Conservation (phyloP, 2,797 vertebrate genomes). For the Enteromius mattozi region DNA sequence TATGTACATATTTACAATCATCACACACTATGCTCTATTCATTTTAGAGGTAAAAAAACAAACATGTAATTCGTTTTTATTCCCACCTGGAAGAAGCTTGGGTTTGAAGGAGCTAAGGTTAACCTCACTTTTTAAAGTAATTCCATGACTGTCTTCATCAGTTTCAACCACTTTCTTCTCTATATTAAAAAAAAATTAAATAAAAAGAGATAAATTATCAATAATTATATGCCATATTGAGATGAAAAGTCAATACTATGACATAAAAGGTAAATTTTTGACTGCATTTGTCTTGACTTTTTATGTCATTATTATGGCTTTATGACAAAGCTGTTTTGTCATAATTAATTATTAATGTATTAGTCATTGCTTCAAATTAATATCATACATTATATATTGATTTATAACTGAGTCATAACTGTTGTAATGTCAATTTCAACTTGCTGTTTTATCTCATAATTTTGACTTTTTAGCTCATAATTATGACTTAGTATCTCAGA, state of each 20-base stretch:
- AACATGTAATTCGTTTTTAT: background rate
- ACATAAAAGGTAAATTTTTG: background rate
- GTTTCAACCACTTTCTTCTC: constrained; percentile 46
- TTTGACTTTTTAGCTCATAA: background rate
- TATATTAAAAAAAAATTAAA: constrained; percentile 29
- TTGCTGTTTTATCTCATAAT: too few relatives aligned
- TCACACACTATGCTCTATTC: too few relatives aligned
- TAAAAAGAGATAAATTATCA: background rate
- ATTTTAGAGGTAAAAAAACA: background rate
- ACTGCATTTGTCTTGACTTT: background rate
- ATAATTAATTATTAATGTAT: background rate
- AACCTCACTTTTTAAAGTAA: background rate
- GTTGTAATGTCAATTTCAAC: too few relatives aligned
- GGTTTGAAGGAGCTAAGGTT: constrained; percentile 20
- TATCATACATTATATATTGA: background rate
- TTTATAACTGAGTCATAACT: too few relatives aligned
- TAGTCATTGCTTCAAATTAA: background rate
- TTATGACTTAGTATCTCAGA: background rate
- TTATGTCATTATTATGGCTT: background rate
- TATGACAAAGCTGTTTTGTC: background rate
- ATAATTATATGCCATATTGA: background rate
- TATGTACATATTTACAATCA: background rate
- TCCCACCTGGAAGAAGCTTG: constrained; percentile 28
- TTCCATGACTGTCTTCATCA: constrained; percentile 7
- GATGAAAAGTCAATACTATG: background rate